Evolutionary conservation across 2,797 vertebrate genomes (phyloP), one percentile per base, ranked within the genome.

Genomic region (Mionectes olivaceus): DNA sequence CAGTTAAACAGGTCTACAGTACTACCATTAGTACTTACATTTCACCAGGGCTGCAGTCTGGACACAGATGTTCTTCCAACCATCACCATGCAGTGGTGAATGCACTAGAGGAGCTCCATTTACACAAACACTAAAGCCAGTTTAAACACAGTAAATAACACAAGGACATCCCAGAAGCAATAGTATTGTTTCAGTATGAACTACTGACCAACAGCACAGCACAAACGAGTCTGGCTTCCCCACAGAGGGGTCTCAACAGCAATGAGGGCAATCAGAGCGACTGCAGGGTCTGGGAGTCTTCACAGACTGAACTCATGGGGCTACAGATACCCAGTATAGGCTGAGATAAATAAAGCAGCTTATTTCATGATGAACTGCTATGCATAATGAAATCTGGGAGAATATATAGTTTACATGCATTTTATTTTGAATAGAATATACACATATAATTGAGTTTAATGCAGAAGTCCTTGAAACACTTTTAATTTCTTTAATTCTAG

Each of bases 21-120:
- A 47, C 33, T 88, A 59, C 52, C 32, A 59, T 52, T 75, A 52
- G 43, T 43, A 50, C 16, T 17, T 46, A 59, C 14, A 32, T 67
- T 46, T 57, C 63, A 84, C 11, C 28, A 75, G 57, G 61, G 68
- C 23, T 4, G 4, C 21, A 25, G 50, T 14, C 7, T 41, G 55
- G 17, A 19, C 35, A 61, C 28, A 44, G 46, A 49, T 1, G 0
- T 17, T 82, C 24, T 33, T 65, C 33, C 19, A 71, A 8, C 43
- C 30, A 35, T 5, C 17, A 32, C 52, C 2, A 19, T 5, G 1
- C 5, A 44, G 19, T 2, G 3, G 5, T 11, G 39, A 82, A 47
- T 1, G 6, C 23, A 41, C 33, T 10, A 27, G 22, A 84, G 24
- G 3, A 87, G 50, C 39, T 75, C 32, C 11, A 4, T 25, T 78